Evolutionary conservation across 1,140 invertebrate genomes (phyloP).

Genomic region (Drosophila nannoptera): DNA sequence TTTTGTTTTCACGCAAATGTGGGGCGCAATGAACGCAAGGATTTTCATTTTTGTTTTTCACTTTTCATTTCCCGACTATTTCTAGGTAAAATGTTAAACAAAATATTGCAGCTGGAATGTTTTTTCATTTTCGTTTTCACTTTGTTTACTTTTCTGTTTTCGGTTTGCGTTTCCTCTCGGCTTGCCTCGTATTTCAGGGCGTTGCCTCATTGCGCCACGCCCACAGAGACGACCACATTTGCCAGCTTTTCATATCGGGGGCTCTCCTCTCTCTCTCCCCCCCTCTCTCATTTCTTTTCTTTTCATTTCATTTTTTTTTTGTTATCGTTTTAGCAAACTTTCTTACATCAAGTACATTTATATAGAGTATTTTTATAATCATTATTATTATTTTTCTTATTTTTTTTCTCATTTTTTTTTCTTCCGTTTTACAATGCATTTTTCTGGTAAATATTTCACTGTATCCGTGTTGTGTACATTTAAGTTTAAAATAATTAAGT

Average conservation of each 20-base stretch:
- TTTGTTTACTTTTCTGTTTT: background rate
- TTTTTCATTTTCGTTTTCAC: slow-evolving; percentile 13
- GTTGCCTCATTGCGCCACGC: slow-evolving; percentile 13
- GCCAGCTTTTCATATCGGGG: slow-evolving; percentile 21
- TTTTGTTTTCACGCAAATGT: slow-evolving; percentile 28
- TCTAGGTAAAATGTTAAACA: slow-evolving; percentile 55
- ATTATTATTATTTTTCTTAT: slow-evolving; percentile 22
- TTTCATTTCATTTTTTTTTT: slow-evolving; percentile 27
- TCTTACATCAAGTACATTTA: slow-evolving; percentile 76
- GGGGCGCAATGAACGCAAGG: slow-evolving; percentile 16
- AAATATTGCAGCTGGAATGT: slow-evolving; percentile 69
- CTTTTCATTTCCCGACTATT: background rate
- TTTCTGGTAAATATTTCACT: slow-evolving; percentile 42
- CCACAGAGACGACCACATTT: slow-evolving; percentile 7
- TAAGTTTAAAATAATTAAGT: slow-evolving; percentile 74
- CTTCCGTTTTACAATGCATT: slow-evolving; percentile 16
- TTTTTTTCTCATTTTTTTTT: slow-evolving; percentile 16
- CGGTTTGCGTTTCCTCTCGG: background rate
- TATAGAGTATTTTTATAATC: slow-evolving; percentile 43
- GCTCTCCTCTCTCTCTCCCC: too few species aligned
- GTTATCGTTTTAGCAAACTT: slow-evolving; percentile 69
- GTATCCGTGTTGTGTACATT: slow-evolving; percentile 60
- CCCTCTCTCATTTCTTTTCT: too few species aligned
- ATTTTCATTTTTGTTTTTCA: slow-evolving; percentile 12
- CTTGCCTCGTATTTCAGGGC: background rate